Percentiles rank a stretch among this genome's conserved stretches.
These are phyloP conservation scores for Oscheius sp. DNA, from an alignment of 2,888 invertebrate species.

Conservation along the genomic window DNA sequence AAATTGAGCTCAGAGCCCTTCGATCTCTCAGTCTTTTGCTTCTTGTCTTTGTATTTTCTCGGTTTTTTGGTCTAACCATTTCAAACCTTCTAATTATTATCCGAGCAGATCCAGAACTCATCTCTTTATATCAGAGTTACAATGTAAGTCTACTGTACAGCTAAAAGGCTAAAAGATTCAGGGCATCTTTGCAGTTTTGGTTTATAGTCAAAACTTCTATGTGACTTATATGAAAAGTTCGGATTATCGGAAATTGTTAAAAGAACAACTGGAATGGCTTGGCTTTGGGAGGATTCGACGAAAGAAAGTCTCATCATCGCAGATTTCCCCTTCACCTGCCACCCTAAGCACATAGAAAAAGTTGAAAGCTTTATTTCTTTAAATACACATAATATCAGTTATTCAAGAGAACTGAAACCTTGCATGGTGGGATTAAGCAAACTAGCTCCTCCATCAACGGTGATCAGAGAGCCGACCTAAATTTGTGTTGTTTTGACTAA, in stretches of 20 bases:
- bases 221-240: constrained; percentile 24
- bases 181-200: constrained; percentile 22
- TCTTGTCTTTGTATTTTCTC: too few relatives aligned
- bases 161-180: too few relatives aligned
- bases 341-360: too few relatives aligned
- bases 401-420: neutral
- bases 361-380: too few relatives aligned
- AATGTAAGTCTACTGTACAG: neutral
- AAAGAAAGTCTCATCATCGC: too few relatives aligned
- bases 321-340: too few relatives aligned
- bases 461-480: constrained; percentile 29
- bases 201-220: constrained; percentile 32
- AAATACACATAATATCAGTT: neutral
- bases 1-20: too few relatives aligned
- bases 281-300: too few relatives aligned
- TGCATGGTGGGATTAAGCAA: constrained; percentile 5
- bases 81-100: neutral
- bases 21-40: too few relatives aligned
- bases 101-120: too few relatives aligned
- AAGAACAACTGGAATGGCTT: constrained; percentile 27
- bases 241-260: constrained; percentile 20
- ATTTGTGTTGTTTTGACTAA: neutral
- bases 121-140: neutral
- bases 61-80: too few relatives aligned
- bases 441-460: constrained; percentile 36